These are phyloP conservation scores for Sialis lutaria DNA, from an alignment of 2,888 invertebrate species.

Conservation along the genomic window DNA sequence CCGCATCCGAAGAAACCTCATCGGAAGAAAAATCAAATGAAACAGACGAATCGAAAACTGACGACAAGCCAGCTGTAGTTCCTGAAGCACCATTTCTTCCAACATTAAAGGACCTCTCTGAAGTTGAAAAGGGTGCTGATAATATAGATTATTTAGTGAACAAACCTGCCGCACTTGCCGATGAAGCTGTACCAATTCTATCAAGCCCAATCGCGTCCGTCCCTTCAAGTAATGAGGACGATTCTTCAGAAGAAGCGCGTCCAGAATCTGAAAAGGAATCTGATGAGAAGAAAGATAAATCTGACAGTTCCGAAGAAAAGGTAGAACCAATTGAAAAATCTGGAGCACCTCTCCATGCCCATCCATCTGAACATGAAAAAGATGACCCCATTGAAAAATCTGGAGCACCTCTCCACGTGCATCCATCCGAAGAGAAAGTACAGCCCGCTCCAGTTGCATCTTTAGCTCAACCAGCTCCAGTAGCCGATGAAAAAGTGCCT, in stretches of 20 bases:
- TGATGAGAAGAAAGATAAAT: no score
- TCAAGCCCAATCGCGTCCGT: not conserved
- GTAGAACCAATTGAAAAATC: slow-evolving; percentile 7
- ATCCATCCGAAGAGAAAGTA: slow-evolving; percentile 5
- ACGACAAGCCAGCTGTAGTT: slow-evolving; percentile 12
- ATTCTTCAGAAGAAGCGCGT: not conserved
- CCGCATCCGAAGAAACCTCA: no score
- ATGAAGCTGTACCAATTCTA: not conserved
- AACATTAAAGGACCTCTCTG: not conserved
- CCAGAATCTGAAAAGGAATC: not conserved
- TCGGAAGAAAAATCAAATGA: not conserved
- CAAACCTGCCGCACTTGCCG: slow-evolving; percentile 5
- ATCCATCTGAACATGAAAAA: no score
- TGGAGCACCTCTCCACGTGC: no score
- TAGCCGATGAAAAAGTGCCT: not conserved
- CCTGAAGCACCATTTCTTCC: slow-evolving; percentile 23
- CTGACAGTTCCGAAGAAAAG: not conserved
- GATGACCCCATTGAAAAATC: no score
- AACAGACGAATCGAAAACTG: not conserved
- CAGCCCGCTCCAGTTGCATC: not conserved
- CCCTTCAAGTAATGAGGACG: not conserved
- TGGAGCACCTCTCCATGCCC: not conserved
- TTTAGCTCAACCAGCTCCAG: not conserved
- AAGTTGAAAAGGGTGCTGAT: slow-evolving; percentile 2
- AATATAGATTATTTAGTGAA: slow-evolving; percentile 1